Evolutionary conservation across 35 echinoderm and acorn worm species (phyloP), one percentile per base, ranked within the genome.

Genomic region (Diadema setosum): DNA sequence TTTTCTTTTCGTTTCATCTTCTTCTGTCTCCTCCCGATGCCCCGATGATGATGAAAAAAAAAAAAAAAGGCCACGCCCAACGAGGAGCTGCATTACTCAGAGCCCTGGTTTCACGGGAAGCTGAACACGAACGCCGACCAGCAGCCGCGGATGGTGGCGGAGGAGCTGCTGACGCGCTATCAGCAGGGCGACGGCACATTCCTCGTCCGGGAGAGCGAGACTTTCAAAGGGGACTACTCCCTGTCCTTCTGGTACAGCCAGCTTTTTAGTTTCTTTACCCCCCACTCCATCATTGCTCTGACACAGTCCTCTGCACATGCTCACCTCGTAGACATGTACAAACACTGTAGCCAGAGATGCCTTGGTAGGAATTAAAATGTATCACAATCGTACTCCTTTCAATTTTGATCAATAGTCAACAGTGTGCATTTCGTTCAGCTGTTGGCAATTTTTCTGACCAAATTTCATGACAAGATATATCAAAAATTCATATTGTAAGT

Each of bases 91-190:
- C 96, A 99, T 35, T 99, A 86, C 58, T 91, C 92, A 0, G 96
- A 99, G 44, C 89, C 92, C 3, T 99, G 96, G 96, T 99, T 99
- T 56, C 96, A 99, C 42, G 96, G 96, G 1, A 99, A 99, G 67
- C 90, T 99, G 8, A 93, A 93, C 78, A 97, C 84, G 18, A 88
- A 91, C 57, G 84, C 76, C 5, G 91, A 87, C 41, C 65, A 76
- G 45, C 84, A 41, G 21, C 92, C 96, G 30, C 81, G 96, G 5
- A 63, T 40, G 63, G 82, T 94, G 3, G 96, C 96, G 5, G 96
- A 99, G 39, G 83, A 99, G 78, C 57, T 99, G 4, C 78, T 99
- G 25, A 91, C 82, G 30, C 78, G 93, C 25, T 92, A 99, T 43
- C 96, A 94, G 82, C 85, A 99, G 42, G 96, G 96, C 18, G 93